Percentiles rank a stretch among this genome's conserved stretches.
Evolutionary conservation across 1,140 invertebrate species (phyloP).

Genomic region (Ips nitidus): DNA sequence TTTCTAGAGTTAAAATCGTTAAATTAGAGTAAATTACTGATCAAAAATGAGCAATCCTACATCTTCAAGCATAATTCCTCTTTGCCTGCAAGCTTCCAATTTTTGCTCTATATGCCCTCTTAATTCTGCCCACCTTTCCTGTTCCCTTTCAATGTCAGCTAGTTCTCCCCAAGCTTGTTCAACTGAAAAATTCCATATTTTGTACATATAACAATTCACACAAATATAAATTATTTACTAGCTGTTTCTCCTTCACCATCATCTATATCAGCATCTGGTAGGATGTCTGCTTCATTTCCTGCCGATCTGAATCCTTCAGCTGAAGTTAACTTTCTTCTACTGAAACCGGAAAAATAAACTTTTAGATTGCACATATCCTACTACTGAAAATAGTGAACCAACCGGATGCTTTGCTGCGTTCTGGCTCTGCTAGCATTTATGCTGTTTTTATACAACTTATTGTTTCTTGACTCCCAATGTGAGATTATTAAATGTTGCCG

Average conservation of each 20-base stretch:
- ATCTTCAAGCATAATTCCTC: constrained; percentile 78
- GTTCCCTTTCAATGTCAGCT: constrained; percentile 81
- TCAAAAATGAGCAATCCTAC: constrained; percentile 55
- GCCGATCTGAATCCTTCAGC: constrained; percentile 48
- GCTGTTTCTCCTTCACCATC: constrained; percentile 44
- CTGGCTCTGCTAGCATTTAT: constrained; percentile 58
- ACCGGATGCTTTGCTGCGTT: constrained; percentile 63
- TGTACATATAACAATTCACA: neutral
- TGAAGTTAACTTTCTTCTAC: constrained; percentile 40
- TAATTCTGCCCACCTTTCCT: constrained; percentile 75
- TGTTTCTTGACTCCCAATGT: constrained; percentile 81
- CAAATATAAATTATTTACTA: constrained; percentile 9
- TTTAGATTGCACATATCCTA: neutral
- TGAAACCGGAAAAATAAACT: constrained; percentile 6
- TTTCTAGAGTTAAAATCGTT: constrained; percentile 60
- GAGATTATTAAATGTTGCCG: constrained; percentile 83
- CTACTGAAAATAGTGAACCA: neutral
- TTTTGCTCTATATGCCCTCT: constrained; percentile 75
- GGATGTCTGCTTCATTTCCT: constrained; percentile 41
- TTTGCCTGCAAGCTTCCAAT: constrained; percentile 71
- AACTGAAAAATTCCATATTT: constrained; percentile 50
- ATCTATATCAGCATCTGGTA: constrained; percentile 36
- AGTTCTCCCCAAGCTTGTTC: constrained; percentile 83
- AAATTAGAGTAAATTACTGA: neutral
- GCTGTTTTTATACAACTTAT: constrained; percentile 68